Evolutionary conservation across 2,797 vertebrate species (phyloP), one percentile per base, ranked within the genome.

Genomic region (Sibirionetta formosa): DNA sequence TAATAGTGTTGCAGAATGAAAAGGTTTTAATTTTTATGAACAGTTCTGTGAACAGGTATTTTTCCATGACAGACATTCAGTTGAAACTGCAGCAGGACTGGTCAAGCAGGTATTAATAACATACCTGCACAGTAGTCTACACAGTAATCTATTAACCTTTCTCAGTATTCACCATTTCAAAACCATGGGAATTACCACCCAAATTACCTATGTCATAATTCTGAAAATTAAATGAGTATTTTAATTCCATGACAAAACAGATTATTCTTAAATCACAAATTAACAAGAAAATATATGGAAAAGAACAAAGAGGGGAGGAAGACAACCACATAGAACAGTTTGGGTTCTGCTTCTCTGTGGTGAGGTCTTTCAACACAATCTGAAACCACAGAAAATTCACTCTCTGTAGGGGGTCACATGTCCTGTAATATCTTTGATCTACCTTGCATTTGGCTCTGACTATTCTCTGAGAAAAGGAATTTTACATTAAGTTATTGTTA

Each of bases 1-100:
- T 53, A 96, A 97, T 96, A 95, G 24, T 51, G 24, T 51, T 94
- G 82, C 69, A 97, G 95, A 98, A 97, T 94, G 88, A 95, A 94
- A 97, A 97, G 73, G 61, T 95, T 97, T 97, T 97, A 95, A 92
- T 97, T 98, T 93, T 94, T 96, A 96, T 79, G 64, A 97, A 96
- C 93, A 78, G 60, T 94, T 97, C 96, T 87, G 86, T 96, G 48
- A 96, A 95, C 91, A 97, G 94, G 89, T 86, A 86, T 57, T 98
- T 96, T 97, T 92, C 86, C 93, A 84, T 96, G 93, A 97, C 89
- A 97, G 79, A 70, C 65, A 61, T 97, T 93, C 92, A 96, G 53
- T 91, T 96, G 82, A 95, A 92, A 95, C 96, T 94, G 88, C 65
- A 95, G 79, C 36, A 89, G 78, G 96, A 95, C 79, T 89, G 83